phyloP scores from a whole-genome alignment of 2,797 vertebrate species.

The Argentina silus region DNA sequence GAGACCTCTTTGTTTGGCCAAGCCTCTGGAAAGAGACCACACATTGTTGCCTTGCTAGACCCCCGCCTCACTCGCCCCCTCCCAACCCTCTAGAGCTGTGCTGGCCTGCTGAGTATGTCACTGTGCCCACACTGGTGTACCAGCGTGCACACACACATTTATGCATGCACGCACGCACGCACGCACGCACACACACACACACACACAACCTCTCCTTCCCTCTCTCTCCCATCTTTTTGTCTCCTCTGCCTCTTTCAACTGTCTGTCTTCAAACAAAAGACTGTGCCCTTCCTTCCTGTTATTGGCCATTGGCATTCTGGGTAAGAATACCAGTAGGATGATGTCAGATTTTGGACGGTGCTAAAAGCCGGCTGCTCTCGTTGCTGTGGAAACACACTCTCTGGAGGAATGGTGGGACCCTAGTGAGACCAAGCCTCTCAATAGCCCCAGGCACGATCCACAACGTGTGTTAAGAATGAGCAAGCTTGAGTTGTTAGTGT shows the following conservation, averaged over 20 bases:
- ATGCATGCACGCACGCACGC: background rate
- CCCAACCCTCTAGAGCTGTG: background rate
- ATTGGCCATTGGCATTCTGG: constrained; percentile 34
- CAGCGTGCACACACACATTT: background rate
- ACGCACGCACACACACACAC: constrained; percentile 1
- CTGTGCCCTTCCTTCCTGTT: constrained; percentile 38
- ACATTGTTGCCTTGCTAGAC: constrained; percentile 8
- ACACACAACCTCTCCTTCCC: background rate
- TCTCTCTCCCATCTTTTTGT: constrained; percentile 1
- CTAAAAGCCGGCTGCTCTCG: constrained; percentile 62
- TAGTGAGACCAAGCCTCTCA: too few relatives aligned
- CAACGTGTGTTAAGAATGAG: background rate
- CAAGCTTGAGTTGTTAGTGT: background rate
- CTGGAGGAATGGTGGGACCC: constrained; percentile 5
- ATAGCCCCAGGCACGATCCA: background rate
- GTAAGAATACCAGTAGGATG: constrained; percentile 57
- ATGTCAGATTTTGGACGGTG: constrained; percentile 70
- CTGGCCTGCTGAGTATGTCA: constrained; percentile 1
- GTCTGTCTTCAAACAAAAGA: constrained; percentile 46
- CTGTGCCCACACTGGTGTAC: constrained; percentile 1
- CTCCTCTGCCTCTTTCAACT: constrained; percentile 24
- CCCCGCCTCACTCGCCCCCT: background rate
- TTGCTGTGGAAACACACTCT: constrained; percentile 63
- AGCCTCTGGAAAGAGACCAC: background rate
- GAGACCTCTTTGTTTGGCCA: constrained; percentile 12